phyloP scores from a whole-genome alignment of 2,113 vertebrate genomes.

The Casuarius casuarius region DNA sequence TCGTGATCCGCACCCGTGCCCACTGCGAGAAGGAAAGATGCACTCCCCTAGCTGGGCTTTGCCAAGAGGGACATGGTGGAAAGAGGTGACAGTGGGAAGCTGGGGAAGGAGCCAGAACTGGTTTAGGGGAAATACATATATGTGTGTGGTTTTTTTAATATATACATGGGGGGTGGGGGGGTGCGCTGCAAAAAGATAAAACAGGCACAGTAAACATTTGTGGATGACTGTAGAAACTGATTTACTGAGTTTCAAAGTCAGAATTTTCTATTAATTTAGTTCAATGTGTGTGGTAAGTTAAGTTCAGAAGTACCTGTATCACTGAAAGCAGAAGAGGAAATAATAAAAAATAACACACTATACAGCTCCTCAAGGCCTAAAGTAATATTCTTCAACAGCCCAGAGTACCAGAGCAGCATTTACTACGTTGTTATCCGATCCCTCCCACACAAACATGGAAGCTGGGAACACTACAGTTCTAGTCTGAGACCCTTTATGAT shows the following conservation, averaged over 20 bases:
- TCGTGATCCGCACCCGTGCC: conserved; percentile 3
- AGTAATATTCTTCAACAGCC: neutral
- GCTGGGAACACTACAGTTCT: neutral
- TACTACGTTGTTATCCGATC: neutral
- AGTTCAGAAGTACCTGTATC: neutral
- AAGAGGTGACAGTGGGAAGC: neutral
- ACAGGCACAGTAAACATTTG: neutral
- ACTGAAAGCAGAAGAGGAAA: neutral
- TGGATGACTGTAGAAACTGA: neutral
- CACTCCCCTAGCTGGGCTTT: neutral
- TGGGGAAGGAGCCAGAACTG: neutral
- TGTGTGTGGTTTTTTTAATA: no score
- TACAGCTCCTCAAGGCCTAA: neutral
- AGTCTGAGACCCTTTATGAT: neutral
- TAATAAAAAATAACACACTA: neutral
- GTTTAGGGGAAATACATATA: neutral
- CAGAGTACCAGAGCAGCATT: neutral
- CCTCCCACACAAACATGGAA: neutral
- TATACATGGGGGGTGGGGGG: no score
- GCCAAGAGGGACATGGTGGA: neutral
- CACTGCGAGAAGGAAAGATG: conserved; percentile 18
- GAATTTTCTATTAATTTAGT: neutral
- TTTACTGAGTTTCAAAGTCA: neutral
- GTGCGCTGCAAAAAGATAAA: neutral
- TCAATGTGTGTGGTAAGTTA: neutral